Evolutionary conservation across 2,113 vertebrate genomes (phyloP).

Genomic region (Lampris megalopsis): DNA sequence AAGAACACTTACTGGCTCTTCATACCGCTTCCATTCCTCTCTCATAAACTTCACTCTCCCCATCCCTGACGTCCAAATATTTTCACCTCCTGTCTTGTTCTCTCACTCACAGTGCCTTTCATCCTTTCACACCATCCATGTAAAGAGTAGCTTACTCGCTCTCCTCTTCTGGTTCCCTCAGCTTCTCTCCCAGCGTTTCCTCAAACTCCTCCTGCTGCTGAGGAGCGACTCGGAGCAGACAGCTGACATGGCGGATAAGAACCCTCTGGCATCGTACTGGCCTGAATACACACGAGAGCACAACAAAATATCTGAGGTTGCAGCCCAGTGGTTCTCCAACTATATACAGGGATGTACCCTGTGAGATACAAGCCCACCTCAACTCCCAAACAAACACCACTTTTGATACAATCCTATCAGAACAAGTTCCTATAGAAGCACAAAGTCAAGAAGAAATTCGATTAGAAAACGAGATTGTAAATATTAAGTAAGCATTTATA

Average conservation of each 20-base stretch:
- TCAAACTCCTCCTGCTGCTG: conserved; percentile 89
- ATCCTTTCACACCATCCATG: background rate
- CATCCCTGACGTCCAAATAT: background rate
- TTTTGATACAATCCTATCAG: no score
- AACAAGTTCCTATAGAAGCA: no score
- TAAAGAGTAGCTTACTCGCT: conserved; percentile 86
- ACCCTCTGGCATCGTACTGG: conserved; percentile 91
- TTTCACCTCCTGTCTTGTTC: background rate
- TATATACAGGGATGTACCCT: no score
- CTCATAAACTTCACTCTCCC: background rate
- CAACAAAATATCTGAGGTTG: background rate
- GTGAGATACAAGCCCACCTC: no score
- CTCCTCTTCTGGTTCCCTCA: conserved; percentile 87
- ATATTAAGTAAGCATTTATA: no score
- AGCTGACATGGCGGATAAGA: conserved; percentile 86
- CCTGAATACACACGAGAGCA: conserved; percentile 75
- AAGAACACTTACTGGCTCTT: background rate
- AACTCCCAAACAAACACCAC: no score
- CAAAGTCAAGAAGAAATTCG: no score
- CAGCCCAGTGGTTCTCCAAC: no score
- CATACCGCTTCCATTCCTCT: no score
- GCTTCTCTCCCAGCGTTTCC: conserved; percentile 89
- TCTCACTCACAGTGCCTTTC: background rate
- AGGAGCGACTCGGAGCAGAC: conserved; percentile 83
- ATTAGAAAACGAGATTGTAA: no score